These are phyloP conservation scores for Pseudomyrmex pallidus DNA, from an alignment of 1,140 invertebrate species.

Conservation along the genomic window DNA sequence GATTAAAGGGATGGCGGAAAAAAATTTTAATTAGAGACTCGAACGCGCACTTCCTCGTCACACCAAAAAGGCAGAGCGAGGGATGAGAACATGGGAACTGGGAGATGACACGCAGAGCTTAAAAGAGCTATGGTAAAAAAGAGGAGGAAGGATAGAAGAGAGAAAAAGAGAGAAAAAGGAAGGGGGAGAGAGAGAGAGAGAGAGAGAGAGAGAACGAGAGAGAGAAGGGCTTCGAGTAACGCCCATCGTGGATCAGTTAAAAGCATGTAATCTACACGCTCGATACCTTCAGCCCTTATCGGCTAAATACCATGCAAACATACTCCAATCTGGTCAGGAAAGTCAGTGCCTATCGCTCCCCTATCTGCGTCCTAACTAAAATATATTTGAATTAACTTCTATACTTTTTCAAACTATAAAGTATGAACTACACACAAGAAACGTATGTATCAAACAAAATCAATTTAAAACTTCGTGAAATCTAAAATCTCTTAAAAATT, in stretches of 20 bases:
- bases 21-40: constrained; percentile 70
- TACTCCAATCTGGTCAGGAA: constrained; percentile 72
- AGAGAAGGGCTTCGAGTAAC: constrained; percentile 41
- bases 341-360: constrained; percentile 68
- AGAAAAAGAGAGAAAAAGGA: constrained; percentile 18
- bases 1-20: constrained; percentile 58
- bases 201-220: background rate
- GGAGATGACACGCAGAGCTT: constrained; percentile 45
- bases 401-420: background rate
- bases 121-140: constrained; percentile 39
- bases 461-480: background rate
- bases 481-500: background rate
- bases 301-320: constrained; percentile 79
- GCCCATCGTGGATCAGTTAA: constrained; percentile 73
- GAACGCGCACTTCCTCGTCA: constrained; percentile 64
- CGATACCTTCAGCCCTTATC: constrained; percentile 75
- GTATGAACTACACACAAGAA: background rate
- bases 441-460: background rate
- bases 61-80: constrained; percentile 38
- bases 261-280: constrained; percentile 76
- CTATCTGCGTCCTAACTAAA: constrained; percentile 62
- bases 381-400: constrained; percentile 65
- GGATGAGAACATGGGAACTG: background rate
- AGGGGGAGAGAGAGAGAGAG: background rate
- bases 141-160: background rate